These are phyloP conservation scores for Synchiropus splendidus DNA, from an alignment of 2,113 vertebrate species.

Conservation along the genomic window DNA sequence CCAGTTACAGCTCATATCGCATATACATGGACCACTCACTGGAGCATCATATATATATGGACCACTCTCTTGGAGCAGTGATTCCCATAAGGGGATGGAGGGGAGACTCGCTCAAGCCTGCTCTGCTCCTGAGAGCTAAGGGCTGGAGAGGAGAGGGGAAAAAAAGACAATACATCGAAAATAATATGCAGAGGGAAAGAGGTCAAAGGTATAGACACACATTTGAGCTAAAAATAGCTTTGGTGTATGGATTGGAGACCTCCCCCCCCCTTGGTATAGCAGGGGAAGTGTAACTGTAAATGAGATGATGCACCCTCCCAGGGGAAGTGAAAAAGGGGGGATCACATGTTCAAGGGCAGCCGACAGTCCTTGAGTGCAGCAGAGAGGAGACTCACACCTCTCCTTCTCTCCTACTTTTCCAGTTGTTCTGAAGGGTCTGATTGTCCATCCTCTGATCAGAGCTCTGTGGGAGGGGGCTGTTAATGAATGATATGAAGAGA, in stretches of 20 bases:
- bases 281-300: conserved; percentile 12
- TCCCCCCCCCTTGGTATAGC: neutral
- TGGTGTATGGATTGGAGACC: conserved; percentile 1
- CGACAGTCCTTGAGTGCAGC: conserved; percentile 3
- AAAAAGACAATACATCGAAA: neutral
- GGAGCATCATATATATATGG: conserved; percentile 22
- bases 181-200: conserved; percentile 1
- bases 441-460: neutral
- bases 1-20: conserved; percentile 24
- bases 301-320: conserved; percentile 19
- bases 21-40: conserved; percentile 20
- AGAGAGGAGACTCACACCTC: conserved; percentile 5
- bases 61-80: conserved; percentile 19
- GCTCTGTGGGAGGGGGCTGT: conserved; percentile 2
- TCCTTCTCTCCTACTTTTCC: conserved; percentile 4
- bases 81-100: conserved; percentile 18
- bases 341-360: conserved; percentile 29
- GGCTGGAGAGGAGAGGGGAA: neutral
- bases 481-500: neutral
- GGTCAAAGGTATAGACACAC: conserved; percentile 8
- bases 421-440: conserved; percentile 7
- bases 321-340: conserved; percentile 2
- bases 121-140: conserved; percentile 18
- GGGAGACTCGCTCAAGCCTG: conserved; percentile 4
- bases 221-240: conserved; percentile 5